Base-by-base conservation (phyloP, 2,113 vertebrate genomes). In the Conger conger region DNA sequence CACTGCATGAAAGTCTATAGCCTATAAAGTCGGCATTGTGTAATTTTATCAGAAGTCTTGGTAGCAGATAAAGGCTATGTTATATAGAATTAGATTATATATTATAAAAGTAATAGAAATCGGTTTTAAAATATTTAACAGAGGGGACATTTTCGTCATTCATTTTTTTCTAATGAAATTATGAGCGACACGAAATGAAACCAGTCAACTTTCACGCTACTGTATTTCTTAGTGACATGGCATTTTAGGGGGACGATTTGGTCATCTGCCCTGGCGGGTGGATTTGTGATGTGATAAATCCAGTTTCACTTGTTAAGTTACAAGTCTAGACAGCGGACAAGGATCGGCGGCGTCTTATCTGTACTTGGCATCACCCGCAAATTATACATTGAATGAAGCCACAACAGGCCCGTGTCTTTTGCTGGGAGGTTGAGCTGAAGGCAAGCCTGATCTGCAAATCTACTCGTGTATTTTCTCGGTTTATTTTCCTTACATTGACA, bases 301-400 rank as follows among this genome's bases (percentile, higher is more conserved):
- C 90, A 92, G 92, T 91, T 90, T 76, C 91, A 92, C 94, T 93
- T 92, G 95, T 95, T 93, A 92, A 93, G 91, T 92, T 87, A 87
- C 38, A 93, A 91, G 96, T 97, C 97, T 96, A 98, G 97, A 98
- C 97, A 92, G 94, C 90, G 92, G 90, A 90, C 91, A 90, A 90
- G 93, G 93, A 93, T 89, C 88, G 94, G 95, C 95, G 94, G 93
- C 94, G 87, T 86, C 95, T 97, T 97, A 98, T 98, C 97, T 94
- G 86, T 89, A 80, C 91, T 91, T 94, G 97, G 96, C 96, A 97
- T 97, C 97, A 96, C 95, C 96, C 96, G 95, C 94, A 93, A 93
- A 94, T 93, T 95, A 96, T 92, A 93, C 96, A 93, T 91, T 88
- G 92, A 93, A 87, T 90, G 93, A 92, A 93, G 89, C 89, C 92